Evolutionary conservation across 2,888 invertebrate species (phyloP), one percentile per base, ranked within the genome.

Genomic region (Stenoptilia bipunctidactyla): DNA sequence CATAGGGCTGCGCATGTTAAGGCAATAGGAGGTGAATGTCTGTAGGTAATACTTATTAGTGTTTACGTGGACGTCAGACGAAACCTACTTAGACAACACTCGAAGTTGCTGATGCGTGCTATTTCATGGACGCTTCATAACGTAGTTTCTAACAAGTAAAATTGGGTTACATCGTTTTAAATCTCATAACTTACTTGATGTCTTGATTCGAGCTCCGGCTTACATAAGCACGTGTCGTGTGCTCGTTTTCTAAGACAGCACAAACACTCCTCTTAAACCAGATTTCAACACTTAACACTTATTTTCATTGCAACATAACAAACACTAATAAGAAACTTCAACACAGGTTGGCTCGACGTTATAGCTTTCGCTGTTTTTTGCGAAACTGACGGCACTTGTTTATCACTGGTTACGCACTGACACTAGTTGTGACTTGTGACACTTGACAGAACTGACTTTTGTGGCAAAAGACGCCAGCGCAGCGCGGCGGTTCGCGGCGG

Each of bases 271-370:
- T 73, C 72, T 71, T 64, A 73, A 74, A 74, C 68, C 62, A 71
- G 70, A 75, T 82, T 75, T 77, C 76, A 58, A 71, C 75, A 83
- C 67, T 73, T 62, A 70, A 60, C 76, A 79, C 75, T 79, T 76
- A 70, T 75, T 75, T 72, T 64, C 74, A 79, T 82, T 80, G 62
- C 77, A 58, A 77, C 20, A 20, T 20, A 20, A 20, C 20, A 20
- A 72, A 79, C 74, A 65, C 52, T 67, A 69, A 56, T 60, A 64
- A 66, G 69, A 70, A 73, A 67, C 73, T 73, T 71, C 66, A 59
- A 71, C 68, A 69, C 66, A 67, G 62, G 66, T 62, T 55, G 49
- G 45, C 53, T 46, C 48, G 49, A 53, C 54, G 59, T 59, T 66
- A 65, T 69, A 69, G 74, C 79, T 74, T 77, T 75, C 74, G 72